These are phyloP conservation scores for Epizoanthus fatuus DNA, from an alignment of 92 coral and sea anemone genomes.

Conservation along the genomic window DNA sequence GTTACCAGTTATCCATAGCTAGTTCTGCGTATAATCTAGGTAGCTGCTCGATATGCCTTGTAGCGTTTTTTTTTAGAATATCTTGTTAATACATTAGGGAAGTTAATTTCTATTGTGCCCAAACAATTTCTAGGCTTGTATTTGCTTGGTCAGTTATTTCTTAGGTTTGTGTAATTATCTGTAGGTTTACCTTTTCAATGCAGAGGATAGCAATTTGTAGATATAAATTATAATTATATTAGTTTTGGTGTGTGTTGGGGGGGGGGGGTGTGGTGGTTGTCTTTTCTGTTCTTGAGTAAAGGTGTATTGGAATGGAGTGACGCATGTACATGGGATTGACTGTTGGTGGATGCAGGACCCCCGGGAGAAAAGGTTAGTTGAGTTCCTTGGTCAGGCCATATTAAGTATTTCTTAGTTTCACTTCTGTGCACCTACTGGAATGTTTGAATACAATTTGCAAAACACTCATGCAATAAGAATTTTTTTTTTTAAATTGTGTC, in stretches of 20 bases:
- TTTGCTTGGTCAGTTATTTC: no score
- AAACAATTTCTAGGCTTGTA: no score
- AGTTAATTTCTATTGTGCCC: no score
- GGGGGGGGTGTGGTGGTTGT: constrained; percentile 10
- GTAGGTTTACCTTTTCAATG: not conserved
- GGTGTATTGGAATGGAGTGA: not conserved
- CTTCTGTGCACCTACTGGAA: not conserved
- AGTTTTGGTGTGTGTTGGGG: not conserved
- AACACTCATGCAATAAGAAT: not conserved
- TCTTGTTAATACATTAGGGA: not conserved
- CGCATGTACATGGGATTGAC: not conserved
- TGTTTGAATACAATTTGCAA: not conserved
- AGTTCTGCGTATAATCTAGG: no score
- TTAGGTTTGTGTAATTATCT: no score
- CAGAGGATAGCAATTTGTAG: constrained; percentile 36
- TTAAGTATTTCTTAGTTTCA: constrained; percentile 12
- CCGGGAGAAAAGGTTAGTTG: constrained; percentile 33
- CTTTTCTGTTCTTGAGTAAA: constrained; percentile 5
- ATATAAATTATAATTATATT: not conserved
- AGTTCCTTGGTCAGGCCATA: constrained; percentile 18
- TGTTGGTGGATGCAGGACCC: not conserved
- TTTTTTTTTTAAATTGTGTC: not conserved
- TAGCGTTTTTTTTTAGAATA: not conserved
- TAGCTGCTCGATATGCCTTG: constrained; percentile 36
- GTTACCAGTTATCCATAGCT: no score